phyloP scores from a whole-genome alignment of 2,888 invertebrate species.

The Alcis repandata region DNA sequence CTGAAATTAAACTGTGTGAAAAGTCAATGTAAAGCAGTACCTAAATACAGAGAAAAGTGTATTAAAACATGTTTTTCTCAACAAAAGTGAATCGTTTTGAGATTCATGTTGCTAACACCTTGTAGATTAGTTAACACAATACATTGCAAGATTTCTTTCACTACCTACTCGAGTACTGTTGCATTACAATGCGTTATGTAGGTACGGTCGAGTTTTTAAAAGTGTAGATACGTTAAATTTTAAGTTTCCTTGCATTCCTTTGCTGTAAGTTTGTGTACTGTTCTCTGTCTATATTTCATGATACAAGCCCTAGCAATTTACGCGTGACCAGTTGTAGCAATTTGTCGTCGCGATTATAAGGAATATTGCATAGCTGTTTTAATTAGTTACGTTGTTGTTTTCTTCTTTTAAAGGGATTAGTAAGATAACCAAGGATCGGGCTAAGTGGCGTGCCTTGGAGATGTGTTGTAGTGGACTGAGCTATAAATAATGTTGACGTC shows the following conservation, averaged over 20 bases:
- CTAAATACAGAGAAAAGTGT: too few species aligned
- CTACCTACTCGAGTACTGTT: too few species aligned
- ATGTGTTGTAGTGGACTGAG: not conserved
- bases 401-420: not conserved
- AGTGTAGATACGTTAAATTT: too few species aligned
- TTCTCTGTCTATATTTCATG: not conserved
- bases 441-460: not conserved
- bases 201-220: not conserved
- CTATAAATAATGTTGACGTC: not conserved
- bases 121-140: too few species aligned
- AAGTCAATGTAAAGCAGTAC: too few species aligned
- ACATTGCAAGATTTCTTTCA: too few species aligned
- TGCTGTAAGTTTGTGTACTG: conserved; percentile 13
- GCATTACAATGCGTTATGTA: too few species aligned
- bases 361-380: conserved; percentile 28
- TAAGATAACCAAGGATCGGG: not conserved
- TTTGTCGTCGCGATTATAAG: conserved; percentile 27
- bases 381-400: conserved; percentile 10
- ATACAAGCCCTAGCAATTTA: conserved; percentile 34
- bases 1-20: too few species aligned
- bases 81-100: too few species aligned
- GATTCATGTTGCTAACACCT: too few species aligned
- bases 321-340: conserved; percentile 29
- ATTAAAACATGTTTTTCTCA: too few species aligned
- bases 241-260: not conserved